Conservation (phyloP, 2,888 invertebrate genomes). For the Eupithecia exiguata region DNA sequence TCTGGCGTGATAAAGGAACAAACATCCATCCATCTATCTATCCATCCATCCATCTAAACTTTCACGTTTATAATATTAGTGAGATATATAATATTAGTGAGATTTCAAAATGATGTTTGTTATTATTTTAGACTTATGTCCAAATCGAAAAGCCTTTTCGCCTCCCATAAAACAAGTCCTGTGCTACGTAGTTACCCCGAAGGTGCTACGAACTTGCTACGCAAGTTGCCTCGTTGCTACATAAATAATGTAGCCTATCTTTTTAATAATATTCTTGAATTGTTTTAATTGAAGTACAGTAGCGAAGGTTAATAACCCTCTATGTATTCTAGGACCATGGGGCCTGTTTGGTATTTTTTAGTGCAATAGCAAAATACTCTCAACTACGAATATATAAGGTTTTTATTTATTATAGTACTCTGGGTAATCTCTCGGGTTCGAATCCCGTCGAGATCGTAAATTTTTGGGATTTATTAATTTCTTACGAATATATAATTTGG, state of each 20-base stretch:
- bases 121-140: too few relatives aligned
- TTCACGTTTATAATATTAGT: too few relatives aligned
- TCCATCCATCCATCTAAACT: too few relatives aligned
- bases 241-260: background rate
- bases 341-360: background rate
- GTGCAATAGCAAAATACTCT: conserved; percentile 4
- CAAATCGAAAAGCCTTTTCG: background rate
- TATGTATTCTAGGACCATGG: background rate
- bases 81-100: too few relatives aligned
- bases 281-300: background rate
- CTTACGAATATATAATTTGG: background rate
- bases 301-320: background rate
- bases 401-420: too few relatives aligned
- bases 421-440: too few relatives aligned
- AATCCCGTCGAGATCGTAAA: too few relatives aligned
- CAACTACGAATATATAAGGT: conserved; percentile 2
- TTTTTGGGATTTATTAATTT: too few relatives aligned
- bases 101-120: too few relatives aligned
- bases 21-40: too few relatives aligned
- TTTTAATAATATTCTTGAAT: background rate
- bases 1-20: too few relatives aligned
- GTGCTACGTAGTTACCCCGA: conserved; percentile 30
- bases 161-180: background rate
- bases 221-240: conserved; percentile 9
- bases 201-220: conserved; percentile 40